A percentile compares a stretch with the other conserved stretches of the same genome.
These are phyloP conservation scores for Platycheirus rosarum DNA, from an alignment of 2,888 invertebrate genomes.

Conservation along the genomic window DNA sequence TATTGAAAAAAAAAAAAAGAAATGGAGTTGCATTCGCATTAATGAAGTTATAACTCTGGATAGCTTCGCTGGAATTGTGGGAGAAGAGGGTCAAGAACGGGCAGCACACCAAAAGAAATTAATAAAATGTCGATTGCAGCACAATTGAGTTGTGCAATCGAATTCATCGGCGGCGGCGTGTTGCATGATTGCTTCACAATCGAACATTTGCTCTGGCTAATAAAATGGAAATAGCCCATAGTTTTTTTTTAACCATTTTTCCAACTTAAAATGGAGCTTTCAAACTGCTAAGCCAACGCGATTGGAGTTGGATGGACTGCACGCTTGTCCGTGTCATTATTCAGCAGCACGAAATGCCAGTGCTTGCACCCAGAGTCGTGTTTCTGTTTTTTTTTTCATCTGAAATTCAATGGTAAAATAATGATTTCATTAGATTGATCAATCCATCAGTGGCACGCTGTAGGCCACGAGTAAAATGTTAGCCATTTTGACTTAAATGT, in stretches of 20 bases:
- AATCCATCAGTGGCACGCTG: constrained; percentile 59
- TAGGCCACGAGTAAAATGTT: constrained; percentile 57
- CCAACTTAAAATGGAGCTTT: constrained; percentile 10
- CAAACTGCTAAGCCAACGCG: background rate
- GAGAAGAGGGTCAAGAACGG: background rate
- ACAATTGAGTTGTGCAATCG: constrained; percentile 61
- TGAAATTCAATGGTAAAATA: constrained; percentile 55
- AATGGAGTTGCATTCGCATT: constrained; percentile 59
- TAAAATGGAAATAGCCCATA: constrained; percentile 37
- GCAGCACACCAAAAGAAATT: constrained; percentile 16
- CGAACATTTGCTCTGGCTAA: constrained; percentile 28
- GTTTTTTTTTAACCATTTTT: constrained; percentile 3
- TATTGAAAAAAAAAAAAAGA: constrained; percentile 33
- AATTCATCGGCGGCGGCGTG: constrained; percentile 53
- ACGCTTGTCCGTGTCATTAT: constrained; percentile 50
- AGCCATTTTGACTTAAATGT: constrained; percentile 62
- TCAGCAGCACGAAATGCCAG: constrained; percentile 58
- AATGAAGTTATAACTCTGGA: constrained; percentile 66
- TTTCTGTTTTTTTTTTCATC: constrained; percentile 29
- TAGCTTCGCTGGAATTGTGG: background rate
- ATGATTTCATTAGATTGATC: constrained; percentile 72
- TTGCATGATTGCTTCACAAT: constrained; percentile 48
- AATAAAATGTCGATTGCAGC: constrained; percentile 50
- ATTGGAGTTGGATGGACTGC: constrained; percentile 29
- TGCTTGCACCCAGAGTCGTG: background rate